Evolutionary conservation across 2,797 vertebrate species (phyloP).

Genomic region (Strix occidentalis): DNA sequence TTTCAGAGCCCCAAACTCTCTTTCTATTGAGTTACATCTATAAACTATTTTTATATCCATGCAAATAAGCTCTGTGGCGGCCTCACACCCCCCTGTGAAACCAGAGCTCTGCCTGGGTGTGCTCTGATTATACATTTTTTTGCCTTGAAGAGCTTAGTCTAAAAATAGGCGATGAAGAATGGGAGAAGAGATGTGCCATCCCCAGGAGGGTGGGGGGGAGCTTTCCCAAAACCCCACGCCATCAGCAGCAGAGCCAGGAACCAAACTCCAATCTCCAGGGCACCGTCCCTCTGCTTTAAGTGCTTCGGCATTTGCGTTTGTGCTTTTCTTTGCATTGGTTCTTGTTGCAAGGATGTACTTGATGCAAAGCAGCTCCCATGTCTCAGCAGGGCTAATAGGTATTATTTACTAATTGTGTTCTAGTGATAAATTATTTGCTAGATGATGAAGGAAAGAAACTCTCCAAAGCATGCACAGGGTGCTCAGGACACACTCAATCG

Average conservation of each 20-base stretch:
- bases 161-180: not conserved
- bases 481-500: not conserved
- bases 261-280: not conserved
- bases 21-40: not conserved
- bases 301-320: not conserved
- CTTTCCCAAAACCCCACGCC: not conserved
- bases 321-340: not conserved
- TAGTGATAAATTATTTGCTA: not conserved
- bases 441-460: not conserved
- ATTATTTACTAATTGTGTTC: not conserved
- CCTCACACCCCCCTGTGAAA: not conserved
- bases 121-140: not conserved
- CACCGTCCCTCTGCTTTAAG: not conserved
- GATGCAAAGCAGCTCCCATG: not conserved
- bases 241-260: not conserved
- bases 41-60: not conserved
- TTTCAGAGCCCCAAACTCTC: not conserved
- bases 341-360: not conserved
- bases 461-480: rapidly evolving
- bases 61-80: not conserved
- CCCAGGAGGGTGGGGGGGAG: not conserved
- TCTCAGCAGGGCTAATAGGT: not conserved
- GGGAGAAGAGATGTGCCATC: not conserved
- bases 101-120: not conserved
- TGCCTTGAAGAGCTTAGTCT: not conserved